Percentiles rank a stretch among this genome's conserved stretches.
phyloP scores from a whole-genome alignment of 1,140 invertebrate species.

The Bombus confusus region DNA sequence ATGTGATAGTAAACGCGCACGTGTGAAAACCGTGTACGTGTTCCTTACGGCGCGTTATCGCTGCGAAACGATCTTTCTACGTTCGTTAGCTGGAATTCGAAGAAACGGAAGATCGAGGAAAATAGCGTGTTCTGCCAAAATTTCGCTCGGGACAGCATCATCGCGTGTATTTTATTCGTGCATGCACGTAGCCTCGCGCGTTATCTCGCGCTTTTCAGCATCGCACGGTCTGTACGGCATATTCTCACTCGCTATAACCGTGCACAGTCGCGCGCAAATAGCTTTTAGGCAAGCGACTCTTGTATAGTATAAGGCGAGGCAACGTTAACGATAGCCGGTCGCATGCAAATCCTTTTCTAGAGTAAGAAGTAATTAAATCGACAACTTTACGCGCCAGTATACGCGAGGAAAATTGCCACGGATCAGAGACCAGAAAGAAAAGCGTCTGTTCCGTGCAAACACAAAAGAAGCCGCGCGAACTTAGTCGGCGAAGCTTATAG shows the following conservation, averaged over 20 bases:
- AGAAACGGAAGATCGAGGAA: not conserved
- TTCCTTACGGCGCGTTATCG: not conserved
- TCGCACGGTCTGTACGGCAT: not conserved
- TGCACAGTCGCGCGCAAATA: not conserved
- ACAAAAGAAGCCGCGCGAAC: not conserved
- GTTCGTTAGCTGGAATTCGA: not conserved
- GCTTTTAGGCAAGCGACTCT: conserved; percentile 15
- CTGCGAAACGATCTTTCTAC: not conserved
- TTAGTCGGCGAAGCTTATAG: not conserved
- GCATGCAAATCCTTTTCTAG: conserved; percentile 13
- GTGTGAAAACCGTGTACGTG: not conserved
- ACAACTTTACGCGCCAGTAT: not conserved
- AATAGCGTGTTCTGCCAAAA: not conserved
- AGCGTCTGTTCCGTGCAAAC: not conserved
- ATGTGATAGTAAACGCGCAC: not conserved
- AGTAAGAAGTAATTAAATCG: conserved; percentile 26
- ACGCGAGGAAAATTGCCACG: not conserved
- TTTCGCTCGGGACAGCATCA: not conserved
- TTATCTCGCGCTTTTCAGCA: conserved; percentile 21
- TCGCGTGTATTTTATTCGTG: not conserved
- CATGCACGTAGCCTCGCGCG: not conserved
- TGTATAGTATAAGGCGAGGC: not conserved
- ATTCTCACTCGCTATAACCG: not conserved
- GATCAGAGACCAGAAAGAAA: not conserved
- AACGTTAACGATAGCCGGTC: too few species aligned